Evolutionary conservation across 2,113 vertebrate species (phyloP), one percentile per base, ranked within the genome.

Genomic region (Pelusios castaneus): DNA sequence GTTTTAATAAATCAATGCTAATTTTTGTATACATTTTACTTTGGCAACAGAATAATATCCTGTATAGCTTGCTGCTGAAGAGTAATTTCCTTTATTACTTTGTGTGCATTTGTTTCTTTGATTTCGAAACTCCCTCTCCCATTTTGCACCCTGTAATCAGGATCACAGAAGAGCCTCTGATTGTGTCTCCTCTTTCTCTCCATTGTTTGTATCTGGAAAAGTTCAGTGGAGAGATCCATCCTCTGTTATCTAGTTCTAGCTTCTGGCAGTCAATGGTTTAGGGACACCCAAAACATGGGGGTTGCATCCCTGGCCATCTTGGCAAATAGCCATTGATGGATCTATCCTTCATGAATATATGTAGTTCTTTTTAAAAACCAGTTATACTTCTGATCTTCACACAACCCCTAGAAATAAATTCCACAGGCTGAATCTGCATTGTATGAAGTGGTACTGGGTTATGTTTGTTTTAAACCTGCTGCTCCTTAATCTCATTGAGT

Each of bases 71-170:
- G 22, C 58, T 91, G 89, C 80, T 94, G 91, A 94, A 94, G 93
- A 91, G 85, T 86, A 96, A 63, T 87, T 90, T 43, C 49, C 56
- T 38, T 79, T 43, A 52, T 82, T 92, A 54, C 22, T 63, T 89
- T 93, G 10, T 12, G 22, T 60, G 21, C n/a, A 49, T 38, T 49
- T 0, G 0, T 7, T 84, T 24, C 55, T 75, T 75, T 92, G 75
- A 92, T 86, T 1, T 31, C 84, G 29, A 70, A 27, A 45, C 6
- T 10, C 56, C 27, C 5, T 4, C 10, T 25, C 21, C n/a, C 51
- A 31, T 47, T 94, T 93, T 89, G 49, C 91, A 78, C 73, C 41
- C 47, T 41, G 86, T 90, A 52, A 90, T 89, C 0, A 1, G 21
- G 17, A 79, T 56, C 81, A 51, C 16, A 9, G 29, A 81, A 83